phyloP scores from a whole-genome alignment of 2,113 vertebrate species.

The Oenanthe melanoleuca region DNA sequence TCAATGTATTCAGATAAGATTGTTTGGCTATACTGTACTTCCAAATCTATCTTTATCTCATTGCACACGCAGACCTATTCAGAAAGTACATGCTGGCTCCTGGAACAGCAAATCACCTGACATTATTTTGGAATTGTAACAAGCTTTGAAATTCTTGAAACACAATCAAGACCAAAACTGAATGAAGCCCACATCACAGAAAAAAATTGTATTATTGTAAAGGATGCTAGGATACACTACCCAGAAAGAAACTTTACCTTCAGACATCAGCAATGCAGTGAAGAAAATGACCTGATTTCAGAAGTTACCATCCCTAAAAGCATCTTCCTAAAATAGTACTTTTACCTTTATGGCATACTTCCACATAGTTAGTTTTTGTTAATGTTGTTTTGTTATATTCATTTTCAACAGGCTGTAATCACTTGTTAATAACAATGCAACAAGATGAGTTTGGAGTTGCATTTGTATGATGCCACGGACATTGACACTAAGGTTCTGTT shows the following conservation, averaged over 20 bases:
- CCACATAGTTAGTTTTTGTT: background rate
- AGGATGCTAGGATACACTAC: background rate
- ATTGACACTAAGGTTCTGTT: background rate
- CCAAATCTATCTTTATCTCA: slow-evolving; percentile 58
- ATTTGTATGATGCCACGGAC: background rate
- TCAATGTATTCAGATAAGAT: slow-evolving; percentile 30
- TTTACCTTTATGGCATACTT: background rate
- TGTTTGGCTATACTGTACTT: background rate
- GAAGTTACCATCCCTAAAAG: background rate
- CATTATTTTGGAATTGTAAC: background rate
- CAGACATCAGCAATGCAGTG: accelerated
- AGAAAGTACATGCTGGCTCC: slow-evolving; percentile 13
- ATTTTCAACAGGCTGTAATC: background rate
- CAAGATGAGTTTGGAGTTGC: background rate
- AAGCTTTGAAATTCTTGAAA: slow-evolving; percentile 20
- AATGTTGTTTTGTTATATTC: background rate
- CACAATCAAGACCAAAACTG: background rate
- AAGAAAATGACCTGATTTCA: background rate
- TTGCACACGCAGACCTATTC: slow-evolving; percentile 6
- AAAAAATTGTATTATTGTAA: background rate
- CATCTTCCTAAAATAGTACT: background rate
- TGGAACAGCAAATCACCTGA: slow-evolving; percentile 40
- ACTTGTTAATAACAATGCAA: background rate
- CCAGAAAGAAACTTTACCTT: background rate
- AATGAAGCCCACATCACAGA: background rate